phyloP scores from a whole-genome alignment of 1,140 invertebrate species.

The Atta colombica region DNA sequence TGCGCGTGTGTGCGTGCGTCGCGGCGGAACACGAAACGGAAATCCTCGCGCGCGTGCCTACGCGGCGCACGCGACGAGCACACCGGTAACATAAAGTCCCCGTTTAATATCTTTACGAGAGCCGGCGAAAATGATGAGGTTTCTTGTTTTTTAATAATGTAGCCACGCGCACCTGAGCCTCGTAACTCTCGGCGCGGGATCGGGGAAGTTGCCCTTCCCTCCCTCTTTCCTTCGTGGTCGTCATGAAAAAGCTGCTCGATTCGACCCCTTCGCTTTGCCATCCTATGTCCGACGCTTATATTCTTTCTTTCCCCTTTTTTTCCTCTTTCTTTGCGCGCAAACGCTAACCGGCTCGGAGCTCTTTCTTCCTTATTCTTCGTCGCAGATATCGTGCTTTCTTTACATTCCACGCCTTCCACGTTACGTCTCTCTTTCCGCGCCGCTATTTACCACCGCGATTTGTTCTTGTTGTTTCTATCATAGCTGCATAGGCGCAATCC shows the following conservation, averaged over 20 bases:
- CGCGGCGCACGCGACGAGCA: constrained; percentile 66
- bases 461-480: constrained; percentile 1
- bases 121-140: constrained; percentile 84
- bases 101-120: constrained; percentile 85
- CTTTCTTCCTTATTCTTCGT: not conserved
- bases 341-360: not conserved
- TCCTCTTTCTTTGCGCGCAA: not conserved
- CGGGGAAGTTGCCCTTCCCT: not conserved
- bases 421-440: constrained; percentile 40
- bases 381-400: constrained; percentile 25
- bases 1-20: constrained; percentile 12
- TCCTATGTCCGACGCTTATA: constrained; percentile 25
- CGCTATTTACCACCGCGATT: constrained; percentile 51
- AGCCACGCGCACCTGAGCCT: constrained; percentile 83
- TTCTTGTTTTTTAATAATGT: constrained; percentile 86
- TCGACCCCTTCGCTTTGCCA: constrained; percentile 10
- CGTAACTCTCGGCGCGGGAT: constrained; percentile 80
- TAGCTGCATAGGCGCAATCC: constrained; percentile 12
- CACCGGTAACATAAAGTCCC: constrained; percentile 83
- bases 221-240: not conserved
- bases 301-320: constrained; percentile 41
- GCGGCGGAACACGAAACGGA: constrained; percentile 79
- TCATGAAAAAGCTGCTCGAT: constrained; percentile 58
- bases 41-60: constrained; percentile 64
- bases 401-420: constrained; percentile 39